Conservation (phyloP, 2,888 invertebrate genomes). For the Chaetoderma sp. region DNA sequence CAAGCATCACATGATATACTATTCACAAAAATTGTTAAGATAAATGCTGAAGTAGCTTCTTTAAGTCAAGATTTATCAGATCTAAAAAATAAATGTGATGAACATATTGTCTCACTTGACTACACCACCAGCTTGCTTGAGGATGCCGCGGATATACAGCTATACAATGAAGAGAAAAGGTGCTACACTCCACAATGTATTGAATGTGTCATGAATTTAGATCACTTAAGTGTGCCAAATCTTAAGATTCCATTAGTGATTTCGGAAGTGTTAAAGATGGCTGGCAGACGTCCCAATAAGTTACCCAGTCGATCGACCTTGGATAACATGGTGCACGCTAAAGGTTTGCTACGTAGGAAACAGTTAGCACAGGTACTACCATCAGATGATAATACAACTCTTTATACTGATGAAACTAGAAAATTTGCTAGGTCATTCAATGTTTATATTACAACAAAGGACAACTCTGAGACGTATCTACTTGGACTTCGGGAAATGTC, state of each 20-base stretch:
- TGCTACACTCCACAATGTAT: no score
- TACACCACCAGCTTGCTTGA: no score
- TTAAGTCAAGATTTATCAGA: no score
- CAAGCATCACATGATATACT: no score
- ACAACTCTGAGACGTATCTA: conserved; percentile 24
- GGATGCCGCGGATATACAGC: no score
- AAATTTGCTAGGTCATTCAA: conserved; percentile 33
- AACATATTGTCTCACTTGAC: no score
- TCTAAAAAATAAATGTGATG: no score
- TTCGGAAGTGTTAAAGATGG: conserved; percentile 19
- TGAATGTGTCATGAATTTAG: conserved; percentile 34
- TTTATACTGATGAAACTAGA: conserved; percentile 38
- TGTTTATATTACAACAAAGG: conserved; percentile 30
- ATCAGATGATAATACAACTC: conserved; percentile 18
- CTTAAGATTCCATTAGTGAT: conserved; percentile 33
- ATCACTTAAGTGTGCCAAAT: conserved; percentile 29
- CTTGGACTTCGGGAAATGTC: conserved; percentile 28
- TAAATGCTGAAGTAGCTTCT: no score
- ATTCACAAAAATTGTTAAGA: no score
- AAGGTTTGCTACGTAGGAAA: conserved; percentile 22
- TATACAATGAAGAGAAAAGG: conserved; percentile 13
- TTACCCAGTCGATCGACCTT: conserved; percentile 30
- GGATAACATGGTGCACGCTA: conserved; percentile 29
- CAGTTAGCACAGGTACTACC: conserved; percentile 15
- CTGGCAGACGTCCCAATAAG: conserved; percentile 21